Base-by-base conservation (phyloP, 1,140 invertebrate genomes). In the Platyscapa corneri region DNA sequence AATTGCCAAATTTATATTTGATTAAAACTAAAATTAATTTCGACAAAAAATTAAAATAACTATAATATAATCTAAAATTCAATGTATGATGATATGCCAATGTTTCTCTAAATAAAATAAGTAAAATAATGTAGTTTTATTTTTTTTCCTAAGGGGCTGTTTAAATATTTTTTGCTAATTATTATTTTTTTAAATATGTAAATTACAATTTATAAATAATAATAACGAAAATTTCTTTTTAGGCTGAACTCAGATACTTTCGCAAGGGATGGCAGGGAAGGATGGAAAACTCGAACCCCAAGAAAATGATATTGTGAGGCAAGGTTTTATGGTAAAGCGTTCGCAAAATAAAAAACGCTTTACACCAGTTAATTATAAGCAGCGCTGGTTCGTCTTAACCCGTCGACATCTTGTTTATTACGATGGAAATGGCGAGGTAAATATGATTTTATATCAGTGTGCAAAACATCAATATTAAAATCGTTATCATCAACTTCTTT, bases 261-360 rank as follows among this genome's bases (percentile, higher is more conserved):
- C 67, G 60, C 75, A 83, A 86, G 89, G 87, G 82, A 92, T 92
- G 91, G 91, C 90, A 84, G 91, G 91, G 88, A 92, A 92, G 89
- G 91, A 92, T 88, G 90, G 90, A 87, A 92, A 92, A 89, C 88
- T 88, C 87, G 91, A 92, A 85, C 84, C 90, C 53, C 91, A 89
- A 89, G 88, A 88, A 78, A 89, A 88, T 37, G 91, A 92, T 77
- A 88, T 92, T 78, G 87, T 91, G 84, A 88, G 88, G 74, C 94
- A 96, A 91, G 96, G 96, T 39, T 96, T 96, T 88, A 97, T 98
- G 97, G 94, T 97, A 67, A 98, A 97, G 93, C 94, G 97, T 79
- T 97, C 97, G 6, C 97, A 97, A 91, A 97, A 97, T 92, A 97
- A 97, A 91, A 97, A 97, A 91, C 94, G 96, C 72, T 97, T 97